Conservation (phyloP, 2,888 invertebrate genomes). For the Ceratothoa steindachneri region DNA sequence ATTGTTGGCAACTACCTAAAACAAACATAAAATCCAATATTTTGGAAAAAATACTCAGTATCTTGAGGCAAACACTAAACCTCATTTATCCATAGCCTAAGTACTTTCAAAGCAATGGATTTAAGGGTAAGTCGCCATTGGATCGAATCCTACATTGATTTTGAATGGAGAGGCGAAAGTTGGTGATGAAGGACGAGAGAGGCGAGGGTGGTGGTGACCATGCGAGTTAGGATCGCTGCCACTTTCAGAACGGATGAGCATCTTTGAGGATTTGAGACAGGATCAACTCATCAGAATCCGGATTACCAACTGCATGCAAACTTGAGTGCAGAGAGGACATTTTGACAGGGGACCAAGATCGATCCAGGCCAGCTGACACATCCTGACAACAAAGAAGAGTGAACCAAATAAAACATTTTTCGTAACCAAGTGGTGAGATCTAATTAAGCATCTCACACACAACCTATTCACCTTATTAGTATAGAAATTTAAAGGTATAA, state of each 20-base stretch:
- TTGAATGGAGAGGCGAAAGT: too few species aligned
- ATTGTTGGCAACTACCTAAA: background rate
- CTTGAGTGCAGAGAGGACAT: slow-evolving; percentile 37
- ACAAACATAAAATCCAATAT: background rate
- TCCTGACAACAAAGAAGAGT: slow-evolving; percentile 32
- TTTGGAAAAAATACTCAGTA: too few species aligned
- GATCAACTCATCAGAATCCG: background rate
- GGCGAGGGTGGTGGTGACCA: background rate
- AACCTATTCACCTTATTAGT: too few species aligned
- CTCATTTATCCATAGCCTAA: background rate
- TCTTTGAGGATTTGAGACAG: slow-evolving; percentile 3
- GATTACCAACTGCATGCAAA: slow-evolving; percentile 18
- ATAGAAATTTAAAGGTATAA: too few species aligned
- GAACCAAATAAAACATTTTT: background rate
- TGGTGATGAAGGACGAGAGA: too few species aligned
- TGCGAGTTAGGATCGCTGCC: background rate
- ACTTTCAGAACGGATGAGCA: background rate
- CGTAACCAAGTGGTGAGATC: too few species aligned
- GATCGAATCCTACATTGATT: too few species aligned
- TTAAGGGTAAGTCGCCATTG: too few species aligned
- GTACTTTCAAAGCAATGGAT: too few species aligned
- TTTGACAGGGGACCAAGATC: slow-evolving; percentile 37
- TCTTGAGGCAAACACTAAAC: background rate
- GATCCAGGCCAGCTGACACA: slow-evolving; percentile 35
- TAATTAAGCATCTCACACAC: too few species aligned